Evolutionary conservation across 2,113 vertebrate species (phyloP).

Genomic region (Crotophaga sulcirostris): DNA sequence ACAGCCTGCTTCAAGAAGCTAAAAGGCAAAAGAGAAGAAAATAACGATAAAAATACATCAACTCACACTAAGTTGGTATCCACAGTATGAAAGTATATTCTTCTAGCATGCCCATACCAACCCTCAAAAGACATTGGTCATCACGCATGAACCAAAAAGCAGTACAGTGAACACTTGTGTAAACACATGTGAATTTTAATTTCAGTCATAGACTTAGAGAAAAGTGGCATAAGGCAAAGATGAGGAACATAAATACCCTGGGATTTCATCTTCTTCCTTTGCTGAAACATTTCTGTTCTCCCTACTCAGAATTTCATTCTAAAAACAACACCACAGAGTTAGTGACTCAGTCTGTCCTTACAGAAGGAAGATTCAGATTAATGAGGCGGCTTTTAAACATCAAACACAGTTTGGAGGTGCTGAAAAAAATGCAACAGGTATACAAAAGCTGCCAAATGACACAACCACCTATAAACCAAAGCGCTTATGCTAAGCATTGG

Average conservation of each 20-base stretch:
- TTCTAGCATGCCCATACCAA: background rate
- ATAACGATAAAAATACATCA: background rate
- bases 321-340: background rate
- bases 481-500: background rate
- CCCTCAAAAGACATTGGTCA: background rate
- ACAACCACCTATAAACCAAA: background rate
- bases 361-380: background rate
- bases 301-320: background rate
- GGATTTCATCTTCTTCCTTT: background rate
- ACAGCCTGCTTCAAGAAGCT: background rate
- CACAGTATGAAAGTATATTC: background rate
- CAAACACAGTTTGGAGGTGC: background rate
- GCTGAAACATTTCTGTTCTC: background rate
- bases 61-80: background rate
- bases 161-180: background rate
- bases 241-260: background rate
- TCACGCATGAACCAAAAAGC: background rate
- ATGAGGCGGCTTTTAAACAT: background rate
- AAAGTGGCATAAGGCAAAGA: background rate
- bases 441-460: slow-evolving; percentile 3
- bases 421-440: background rate
- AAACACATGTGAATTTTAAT: background rate
- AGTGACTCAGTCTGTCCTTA: background rate
- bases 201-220: background rate
- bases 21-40: background rate